Conservation (phyloP, 2,113 vertebrate genomes). For the Boulengeromyrus knoepffleri region DNA sequence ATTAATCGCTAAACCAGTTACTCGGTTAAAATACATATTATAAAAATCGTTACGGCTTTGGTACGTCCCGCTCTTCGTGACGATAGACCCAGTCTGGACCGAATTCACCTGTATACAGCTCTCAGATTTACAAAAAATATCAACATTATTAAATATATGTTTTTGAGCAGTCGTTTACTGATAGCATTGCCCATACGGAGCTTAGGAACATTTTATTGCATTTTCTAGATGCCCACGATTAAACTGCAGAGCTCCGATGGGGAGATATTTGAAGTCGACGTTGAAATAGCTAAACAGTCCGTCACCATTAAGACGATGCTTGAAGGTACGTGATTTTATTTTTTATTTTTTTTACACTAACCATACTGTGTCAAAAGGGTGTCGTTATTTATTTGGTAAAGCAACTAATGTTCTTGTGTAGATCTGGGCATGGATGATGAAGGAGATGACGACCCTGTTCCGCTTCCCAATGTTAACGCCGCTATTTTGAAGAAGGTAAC, state of each 20-base stretch:
- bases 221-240: conserved; percentile 87
- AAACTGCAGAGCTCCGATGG: conserved; percentile 98
- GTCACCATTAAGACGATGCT: conserved; percentile 99
- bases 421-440: conserved; percentile 99
- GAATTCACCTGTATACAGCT: background rate
- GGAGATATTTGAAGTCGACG: conserved; percentile 98
- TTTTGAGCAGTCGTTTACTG: background rate
- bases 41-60: background rate
- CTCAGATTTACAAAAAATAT: background rate
- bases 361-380: background rate
- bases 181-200: background rate
- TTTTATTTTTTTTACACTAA: background rate
- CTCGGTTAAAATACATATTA: background rate
- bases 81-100: background rate
- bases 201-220: background rate
- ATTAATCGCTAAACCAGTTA: background rate
- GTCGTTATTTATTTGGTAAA: background rate
- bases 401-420: conserved; percentile 33
- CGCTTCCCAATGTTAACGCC: conserved; percentile 95
- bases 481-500: conserved; percentile 97
- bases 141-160: background rate
- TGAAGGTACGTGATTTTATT: conserved; percentile 70
- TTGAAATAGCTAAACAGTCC: conserved; percentile 97
- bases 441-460: conserved; percentile 97
- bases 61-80: background rate